Conservation (phyloP, 2,113 vertebrate species). For the Pelecanoides urinatrix region DNA sequence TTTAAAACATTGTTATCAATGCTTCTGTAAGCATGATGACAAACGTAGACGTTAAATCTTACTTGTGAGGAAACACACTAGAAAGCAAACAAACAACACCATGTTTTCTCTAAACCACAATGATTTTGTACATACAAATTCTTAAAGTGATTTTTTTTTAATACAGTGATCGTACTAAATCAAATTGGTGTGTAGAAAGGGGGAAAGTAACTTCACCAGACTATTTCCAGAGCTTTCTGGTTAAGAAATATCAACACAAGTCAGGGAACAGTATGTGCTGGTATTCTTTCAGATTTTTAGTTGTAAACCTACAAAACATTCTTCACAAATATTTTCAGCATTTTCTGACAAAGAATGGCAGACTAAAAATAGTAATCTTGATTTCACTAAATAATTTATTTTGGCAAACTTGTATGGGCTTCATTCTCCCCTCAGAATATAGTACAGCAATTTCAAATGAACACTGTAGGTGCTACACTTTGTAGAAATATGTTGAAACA, state of each 20-base stretch:
- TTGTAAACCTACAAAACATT: background rate
- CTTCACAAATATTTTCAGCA: background rate
- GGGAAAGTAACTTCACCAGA: background rate
- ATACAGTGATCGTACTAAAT: background rate
- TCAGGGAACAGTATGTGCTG: background rate
- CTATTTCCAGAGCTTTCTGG: background rate
- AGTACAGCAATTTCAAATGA: background rate
- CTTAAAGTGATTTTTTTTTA: background rate
- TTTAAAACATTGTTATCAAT: fast-evolving
- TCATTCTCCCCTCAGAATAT: background rate
- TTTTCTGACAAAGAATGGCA: background rate
- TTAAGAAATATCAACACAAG: background rate
- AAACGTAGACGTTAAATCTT: fast-evolving
- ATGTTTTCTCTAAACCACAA: background rate
- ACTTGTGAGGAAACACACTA: background rate
- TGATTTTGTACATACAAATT: background rate
- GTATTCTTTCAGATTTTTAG: background rate
- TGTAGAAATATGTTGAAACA: background rate
- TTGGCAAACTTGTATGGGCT: background rate
- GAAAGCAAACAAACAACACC: background rate
- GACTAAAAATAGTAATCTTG: background rate
- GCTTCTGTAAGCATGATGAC: background rate
- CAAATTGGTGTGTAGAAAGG: background rate
- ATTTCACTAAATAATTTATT: background rate
- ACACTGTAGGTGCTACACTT: background rate